Conservation (phyloP, 2,888 invertebrate genomes). For the Synanthedon vespiformis region DNA sequence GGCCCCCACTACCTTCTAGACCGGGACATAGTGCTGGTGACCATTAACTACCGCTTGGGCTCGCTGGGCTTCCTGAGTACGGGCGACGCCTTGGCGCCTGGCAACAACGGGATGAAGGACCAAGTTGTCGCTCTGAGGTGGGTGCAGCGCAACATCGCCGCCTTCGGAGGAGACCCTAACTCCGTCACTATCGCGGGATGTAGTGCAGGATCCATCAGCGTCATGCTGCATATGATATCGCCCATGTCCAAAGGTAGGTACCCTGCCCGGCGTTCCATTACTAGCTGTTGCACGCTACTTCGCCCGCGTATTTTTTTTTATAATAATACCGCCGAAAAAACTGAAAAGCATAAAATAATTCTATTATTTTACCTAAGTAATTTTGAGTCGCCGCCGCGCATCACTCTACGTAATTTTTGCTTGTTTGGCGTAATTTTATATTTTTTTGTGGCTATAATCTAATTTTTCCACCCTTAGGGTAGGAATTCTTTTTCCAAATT, state of each 20-base stretch:
- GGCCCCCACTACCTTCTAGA: constrained; percentile 76
- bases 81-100: constrained; percentile 74
- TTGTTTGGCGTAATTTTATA: too few species aligned
- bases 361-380: too few species aligned
- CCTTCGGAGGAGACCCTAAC: constrained; percentile 77
- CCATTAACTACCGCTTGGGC: constrained; percentile 74
- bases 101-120: constrained; percentile 79
- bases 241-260: constrained; percentile 71
- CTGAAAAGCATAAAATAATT: too few species aligned
- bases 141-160: constrained; percentile 74
- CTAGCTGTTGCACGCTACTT: background rate
- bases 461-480: too few species aligned
- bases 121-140: constrained; percentile 76
- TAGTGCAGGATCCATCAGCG: constrained; percentile 64
- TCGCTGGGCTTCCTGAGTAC: constrained; percentile 73
- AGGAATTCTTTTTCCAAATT: too few species aligned
- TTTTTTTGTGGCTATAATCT: too few species aligned
- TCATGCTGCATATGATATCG: constrained; percentile 70
- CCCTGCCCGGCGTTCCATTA: background rate
- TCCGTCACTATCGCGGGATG: constrained; percentile 75
- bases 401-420: too few species aligned
- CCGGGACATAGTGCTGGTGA: constrained; percentile 74
- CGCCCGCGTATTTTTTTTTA: too few species aligned
- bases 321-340: too few species aligned
- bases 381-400: too few species aligned